Conservation (phyloP, 2,888 invertebrate genomes). For the Cataglyphis altisquamis region DNA sequence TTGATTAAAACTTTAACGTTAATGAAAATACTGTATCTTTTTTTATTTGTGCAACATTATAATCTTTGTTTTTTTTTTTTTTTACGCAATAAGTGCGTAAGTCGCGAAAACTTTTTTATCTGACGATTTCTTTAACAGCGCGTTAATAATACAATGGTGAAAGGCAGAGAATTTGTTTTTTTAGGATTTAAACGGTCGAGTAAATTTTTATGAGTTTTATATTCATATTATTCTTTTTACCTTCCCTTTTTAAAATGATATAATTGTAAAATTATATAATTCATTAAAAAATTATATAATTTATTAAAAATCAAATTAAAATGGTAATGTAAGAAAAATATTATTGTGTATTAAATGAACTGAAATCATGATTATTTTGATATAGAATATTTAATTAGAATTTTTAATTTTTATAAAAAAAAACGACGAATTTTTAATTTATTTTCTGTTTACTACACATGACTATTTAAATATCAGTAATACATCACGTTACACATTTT, state of each 20-base stretch:
- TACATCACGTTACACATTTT: neutral
- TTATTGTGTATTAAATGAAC: too few species aligned
- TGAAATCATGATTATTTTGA: too few species aligned
- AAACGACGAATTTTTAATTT: neutral
- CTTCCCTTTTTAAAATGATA: neutral
- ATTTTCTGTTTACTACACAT: neutral
- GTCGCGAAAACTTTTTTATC: neutral
- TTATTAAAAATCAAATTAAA: neutral
- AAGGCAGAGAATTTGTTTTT: neutral
- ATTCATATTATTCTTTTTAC: neutral
- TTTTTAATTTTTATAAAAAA: too few species aligned
- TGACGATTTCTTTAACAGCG: neutral
- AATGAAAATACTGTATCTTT: neutral
- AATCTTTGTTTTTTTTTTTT: neutral
- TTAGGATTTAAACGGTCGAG: neutral
- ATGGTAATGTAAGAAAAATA: neutral
- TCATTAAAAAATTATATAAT: neutral
- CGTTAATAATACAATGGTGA: neutral
- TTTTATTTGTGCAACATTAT: neutral
- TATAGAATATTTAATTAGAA: too few species aligned
- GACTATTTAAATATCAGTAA: neutral
- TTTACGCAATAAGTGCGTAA: neutral
- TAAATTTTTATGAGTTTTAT: neutral
- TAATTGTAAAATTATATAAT: neutral
- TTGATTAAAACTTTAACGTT: neutral